Base-by-base conservation (phyloP, 1,140 invertebrate genomes). In the Temnothorax curvispinosus region DNA sequence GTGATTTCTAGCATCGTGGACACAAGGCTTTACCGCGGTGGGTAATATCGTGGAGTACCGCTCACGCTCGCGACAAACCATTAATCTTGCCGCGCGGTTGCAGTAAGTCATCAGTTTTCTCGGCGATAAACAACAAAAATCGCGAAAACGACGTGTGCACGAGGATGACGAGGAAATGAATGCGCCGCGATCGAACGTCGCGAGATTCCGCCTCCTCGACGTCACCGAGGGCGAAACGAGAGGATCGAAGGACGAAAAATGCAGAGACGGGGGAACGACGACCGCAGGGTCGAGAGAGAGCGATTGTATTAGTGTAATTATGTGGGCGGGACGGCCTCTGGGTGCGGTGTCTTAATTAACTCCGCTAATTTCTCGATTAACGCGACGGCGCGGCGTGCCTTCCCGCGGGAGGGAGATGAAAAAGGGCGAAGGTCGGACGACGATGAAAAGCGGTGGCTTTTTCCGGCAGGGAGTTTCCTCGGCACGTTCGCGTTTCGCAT, bases 361-460 rank as follows among this genome's bases (percentile, higher is more conserved):
- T 89, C 50, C 50, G 80, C 75, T 87, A 91, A 91, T 91, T 85
- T 89, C 87, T 91, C 90, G 76, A 89, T 91, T 91, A 91, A 91
- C 75, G 21, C 38, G 60, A 78, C 18, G 54, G 41, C 41, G n/a
- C 18, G 64, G 5, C 11, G 69, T 27, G 27, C 27, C 60, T 50
- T 78, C 62, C 44, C 32, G 50, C 54, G 56, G 9, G 58, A 35
- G 11, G 32, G 1, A 32, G 27, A 15, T 35, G 54, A 11, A 62
- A 47, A 38, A 74, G 32, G 18, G 6, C 41, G 35, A 32, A 44
- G 50, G 27, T 52, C 9, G 76, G 76, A 32, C 2, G 47, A 56
- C n/a, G 52, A 69, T 52, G 64, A 44, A 72, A 32, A 69, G 27
- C 15, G 21, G 11, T 75, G 44, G 56, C 35, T 38, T 9, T 27